A percentile compares a stretch with the other conserved stretches of the same genome.
phyloP scores from a whole-genome alignment of 2,888 invertebrate species.

The Orgyia antiqua region DNA sequence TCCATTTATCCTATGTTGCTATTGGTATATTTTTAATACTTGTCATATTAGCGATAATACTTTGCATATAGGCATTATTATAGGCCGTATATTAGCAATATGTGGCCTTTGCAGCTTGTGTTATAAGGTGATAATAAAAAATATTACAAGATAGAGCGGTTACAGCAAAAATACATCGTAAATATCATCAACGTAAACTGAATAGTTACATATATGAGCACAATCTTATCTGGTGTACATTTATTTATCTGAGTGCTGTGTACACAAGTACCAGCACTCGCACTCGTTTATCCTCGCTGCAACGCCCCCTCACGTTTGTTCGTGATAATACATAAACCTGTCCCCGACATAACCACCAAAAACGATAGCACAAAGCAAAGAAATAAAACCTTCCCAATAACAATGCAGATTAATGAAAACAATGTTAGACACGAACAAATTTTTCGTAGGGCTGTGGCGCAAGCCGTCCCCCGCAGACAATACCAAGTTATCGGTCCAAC shows the following conservation, averaged over 20 bases:
- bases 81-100: too few relatives aligned
- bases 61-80: too few relatives aligned
- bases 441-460: slow-evolving; percentile 18
- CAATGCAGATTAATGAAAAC: slow-evolving; percentile 31
- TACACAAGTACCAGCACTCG: slow-evolving; percentile 12
- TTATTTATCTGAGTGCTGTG: slow-evolving; percentile 24
- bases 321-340: slow-evolving; percentile 31
- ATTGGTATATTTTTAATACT: too few relatives aligned
- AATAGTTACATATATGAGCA: slow-evolving; percentile 15
- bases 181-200: slow-evolving; percentile 10
- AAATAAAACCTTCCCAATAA: slow-evolving; percentile 26
- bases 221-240: slow-evolving; percentile 24
- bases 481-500: slow-evolving; percentile 64
- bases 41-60: too few relatives aligned
- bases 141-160: too few relatives aligned
- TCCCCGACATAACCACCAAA: slow-evolving; percentile 16
- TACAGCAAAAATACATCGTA: not conserved
- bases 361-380: slow-evolving; percentile 21
- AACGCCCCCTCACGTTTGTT: slow-evolving; percentile 27
- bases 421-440: slow-evolving; percentile 34
- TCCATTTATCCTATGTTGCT: too few relatives aligned
- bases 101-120: too few relatives aligned
- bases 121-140: too few relatives aligned
- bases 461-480: slow-evolving; percentile 59
- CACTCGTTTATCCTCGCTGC: slow-evolving; percentile 14